Conservation (phyloP, 2,113 vertebrate genomes). For the Cichladusa arquata region DNA sequence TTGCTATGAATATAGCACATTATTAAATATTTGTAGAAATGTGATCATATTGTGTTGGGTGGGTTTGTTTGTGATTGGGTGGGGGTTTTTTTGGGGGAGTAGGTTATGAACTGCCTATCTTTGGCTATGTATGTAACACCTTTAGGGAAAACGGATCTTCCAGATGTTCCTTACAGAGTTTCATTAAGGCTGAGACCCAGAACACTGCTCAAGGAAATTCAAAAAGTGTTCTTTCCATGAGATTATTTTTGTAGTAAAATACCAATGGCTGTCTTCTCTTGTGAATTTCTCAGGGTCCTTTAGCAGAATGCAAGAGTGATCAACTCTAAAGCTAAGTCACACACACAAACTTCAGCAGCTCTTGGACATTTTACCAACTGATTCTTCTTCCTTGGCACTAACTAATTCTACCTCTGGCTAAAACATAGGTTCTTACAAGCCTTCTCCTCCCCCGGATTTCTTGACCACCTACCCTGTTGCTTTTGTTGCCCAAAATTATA, state of each 20-base stretch:
- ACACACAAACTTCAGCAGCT: background rate
- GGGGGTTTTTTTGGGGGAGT: background rate
- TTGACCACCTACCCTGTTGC: background rate
- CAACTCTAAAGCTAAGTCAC: no score
- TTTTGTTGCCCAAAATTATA: background rate
- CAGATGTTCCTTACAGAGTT: background rate
- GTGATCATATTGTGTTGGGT: background rate
- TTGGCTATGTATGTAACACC: fast-evolving
- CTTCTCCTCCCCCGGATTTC: background rate
- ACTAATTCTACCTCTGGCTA: background rate
- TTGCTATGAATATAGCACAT: background rate
- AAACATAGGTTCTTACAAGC: background rate
- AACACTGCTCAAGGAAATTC: background rate
- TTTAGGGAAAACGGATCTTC: background rate
- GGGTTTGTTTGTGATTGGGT: background rate
- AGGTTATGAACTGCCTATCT: background rate
- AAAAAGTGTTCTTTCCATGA: background rate
- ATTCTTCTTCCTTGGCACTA: background rate
- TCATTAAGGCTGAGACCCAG: background rate
- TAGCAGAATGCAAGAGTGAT: no score
- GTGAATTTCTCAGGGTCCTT: background rate
- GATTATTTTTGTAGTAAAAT: background rate
- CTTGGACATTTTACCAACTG: background rate
- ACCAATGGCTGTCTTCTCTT: background rate
- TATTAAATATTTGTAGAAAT: background rate